phyloP scores from a whole-genome alignment of 2,888 invertebrate species.

The Dromius quadrimaculatus region DNA sequence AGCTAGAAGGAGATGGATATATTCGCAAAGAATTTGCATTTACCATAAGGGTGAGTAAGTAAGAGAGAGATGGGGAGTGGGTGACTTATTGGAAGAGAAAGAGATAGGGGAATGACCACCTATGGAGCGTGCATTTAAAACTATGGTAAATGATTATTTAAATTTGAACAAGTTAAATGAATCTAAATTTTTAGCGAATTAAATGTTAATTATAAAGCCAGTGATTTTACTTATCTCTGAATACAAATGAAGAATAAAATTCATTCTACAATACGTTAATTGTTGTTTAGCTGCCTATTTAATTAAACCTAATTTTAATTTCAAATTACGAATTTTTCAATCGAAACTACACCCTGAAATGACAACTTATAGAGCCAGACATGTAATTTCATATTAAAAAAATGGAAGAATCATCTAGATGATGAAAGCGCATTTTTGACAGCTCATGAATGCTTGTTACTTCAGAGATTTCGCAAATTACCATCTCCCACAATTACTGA shows the following conservation, averaged over 20 bases:
- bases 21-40: slow-evolving; percentile 40
- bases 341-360: too few species aligned
- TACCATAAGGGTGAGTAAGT: slow-evolving; percentile 29
- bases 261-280: slow-evolving; percentile 30
- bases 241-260: slow-evolving; percentile 39
- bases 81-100: too few species aligned
- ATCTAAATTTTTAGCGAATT: slow-evolving; percentile 46
- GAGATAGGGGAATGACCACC: slow-evolving; percentile 35
- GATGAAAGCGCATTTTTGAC: too few species aligned
- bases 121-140: slow-evolving; percentile 46
- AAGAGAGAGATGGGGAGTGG: slow-evolving; percentile 14
- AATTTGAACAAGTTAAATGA: slow-evolving; percentile 50
- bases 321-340: too few species aligned
- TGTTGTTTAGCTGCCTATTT: slow-evolving; percentile 2
- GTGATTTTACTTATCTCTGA: slow-evolving; percentile 41
- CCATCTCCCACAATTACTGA: too few species aligned
- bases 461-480: too few species aligned
- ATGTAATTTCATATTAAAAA: too few species aligned
- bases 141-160: slow-evolving; percentile 50
- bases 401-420: too few species aligned
- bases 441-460: too few species aligned
- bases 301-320: not conserved
- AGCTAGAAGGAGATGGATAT: slow-evolving; percentile 14
- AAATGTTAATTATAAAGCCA: slow-evolving; percentile 47
- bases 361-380: too few species aligned